Evolutionary conservation across 2,888 invertebrate genomes (phyloP).

Genomic region (Scrobipalpa costella): DNA sequence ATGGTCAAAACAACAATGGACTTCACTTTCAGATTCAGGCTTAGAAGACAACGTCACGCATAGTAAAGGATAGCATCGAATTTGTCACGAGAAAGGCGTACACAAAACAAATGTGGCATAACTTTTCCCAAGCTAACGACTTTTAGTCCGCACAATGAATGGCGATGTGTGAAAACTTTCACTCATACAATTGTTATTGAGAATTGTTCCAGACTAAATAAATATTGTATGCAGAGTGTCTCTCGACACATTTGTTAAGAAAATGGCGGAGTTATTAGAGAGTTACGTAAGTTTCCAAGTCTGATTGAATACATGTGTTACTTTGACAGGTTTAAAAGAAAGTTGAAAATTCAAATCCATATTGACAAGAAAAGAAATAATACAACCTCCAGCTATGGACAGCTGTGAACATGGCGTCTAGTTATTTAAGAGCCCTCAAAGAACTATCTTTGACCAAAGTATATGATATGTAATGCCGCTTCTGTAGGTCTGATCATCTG

Average conservation of each 20-base stretch:
- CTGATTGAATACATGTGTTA: not conserved
- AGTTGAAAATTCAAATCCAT: not conserved
- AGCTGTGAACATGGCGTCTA: too few relatives aligned
- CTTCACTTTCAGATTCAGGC: not conserved
- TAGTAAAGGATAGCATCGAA: conserved; percentile 5
- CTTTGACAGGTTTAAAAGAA: not conserved
- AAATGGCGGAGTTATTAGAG: conserved; percentile 17
- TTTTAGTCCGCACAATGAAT: conserved; percentile 20
- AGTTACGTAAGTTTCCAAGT: conserved; percentile 15
- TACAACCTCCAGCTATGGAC: too few relatives aligned
- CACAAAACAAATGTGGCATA: conserved; percentile 18
- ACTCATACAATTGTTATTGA: conserved; percentile 22
- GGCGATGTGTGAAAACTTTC: conserved; percentile 26
- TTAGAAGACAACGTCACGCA: not conserved
- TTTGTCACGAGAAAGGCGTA: conserved; percentile 5
- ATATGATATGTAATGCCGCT: too few relatives aligned
- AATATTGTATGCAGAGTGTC: conserved; percentile 10
- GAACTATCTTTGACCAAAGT: too few relatives aligned
- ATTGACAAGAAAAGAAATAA: not conserved
- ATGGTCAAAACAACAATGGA: not conserved
- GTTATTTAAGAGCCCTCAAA: too few relatives aligned
- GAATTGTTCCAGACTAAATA: conserved; percentile 9
- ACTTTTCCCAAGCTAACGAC: conserved; percentile 24
- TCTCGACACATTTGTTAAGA: conserved; percentile 17
- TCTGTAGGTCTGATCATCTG: too few relatives aligned